Evolutionary conservation across 2,797 vertebrate genomes (phyloP), one percentile per base, ranked within the genome.

Genomic region (Carduelis carduelis): DNA sequence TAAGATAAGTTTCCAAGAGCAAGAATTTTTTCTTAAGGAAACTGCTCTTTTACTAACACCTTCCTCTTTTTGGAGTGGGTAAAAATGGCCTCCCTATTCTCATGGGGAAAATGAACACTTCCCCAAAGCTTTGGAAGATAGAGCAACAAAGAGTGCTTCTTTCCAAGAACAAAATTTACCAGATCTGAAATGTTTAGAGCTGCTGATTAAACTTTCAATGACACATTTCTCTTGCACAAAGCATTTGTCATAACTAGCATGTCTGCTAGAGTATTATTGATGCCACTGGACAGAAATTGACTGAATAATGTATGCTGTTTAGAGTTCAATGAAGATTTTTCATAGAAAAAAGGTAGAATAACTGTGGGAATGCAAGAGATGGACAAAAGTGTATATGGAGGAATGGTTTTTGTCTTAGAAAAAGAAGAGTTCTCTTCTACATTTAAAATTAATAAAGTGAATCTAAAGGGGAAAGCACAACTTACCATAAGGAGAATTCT

Each of bases 221-320:
- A 79, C 95, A 91, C 90, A 81, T 97, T 97, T 98, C 96, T 94
- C 83, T 97, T 97, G 97, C 92, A 97, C 96, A 97, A 97, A 97
- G 95, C 94, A 97, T 97, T 98, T 97, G 95, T 95, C 97, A 97
- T 96, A 96, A 97, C 95, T 88, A 96, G 92, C 79, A 94, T 97
- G 91, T 97, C 97, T 97, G 91, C 86, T 95, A 77, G 85, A 97
- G 66, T 92, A 96, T 97, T 97, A 98, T 96, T 97, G 97, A 97
- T 98, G 94, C 66, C 53, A 93, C 93, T 95, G 91, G 84, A 95
- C 93, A 94, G 85, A 97, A 98, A 98, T 90, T 97, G 95, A 95
- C 92, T 97, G 95, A 97, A 98, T 97, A 98, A 97, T 97, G 97
- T 98, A 97, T 97, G 95, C 89, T 97, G 93, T 97, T 98, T 98